Evolutionary conservation across 2,113 vertebrate species (phyloP).

Genomic region (Cettia cetti): DNA sequence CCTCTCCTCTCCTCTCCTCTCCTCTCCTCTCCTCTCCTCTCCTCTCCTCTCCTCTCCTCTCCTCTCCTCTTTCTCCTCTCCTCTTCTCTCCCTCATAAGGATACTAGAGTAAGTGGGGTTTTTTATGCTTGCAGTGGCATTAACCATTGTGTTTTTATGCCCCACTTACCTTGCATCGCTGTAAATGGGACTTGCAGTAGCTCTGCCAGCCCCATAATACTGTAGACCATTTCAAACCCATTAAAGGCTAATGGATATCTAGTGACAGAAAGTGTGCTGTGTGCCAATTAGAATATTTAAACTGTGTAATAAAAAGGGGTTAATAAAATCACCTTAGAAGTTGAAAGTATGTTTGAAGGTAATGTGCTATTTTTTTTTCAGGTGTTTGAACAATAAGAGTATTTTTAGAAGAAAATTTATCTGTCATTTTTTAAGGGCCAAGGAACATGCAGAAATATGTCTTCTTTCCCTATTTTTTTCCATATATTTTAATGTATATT

Average conservation of each 20-base stretch:
- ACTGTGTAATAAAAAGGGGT: conserved; percentile 38
- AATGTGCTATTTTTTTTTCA: conserved; percentile 3
- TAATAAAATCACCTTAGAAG: conserved; percentile 60
- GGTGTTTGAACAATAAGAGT: neutral
- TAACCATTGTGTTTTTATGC: neutral
- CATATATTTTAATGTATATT: neutral
- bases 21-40: neutral
- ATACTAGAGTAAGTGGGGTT: neutral
- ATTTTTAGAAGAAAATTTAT: neutral
- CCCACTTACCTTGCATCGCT: neutral
- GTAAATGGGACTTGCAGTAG: conserved; percentile 8
- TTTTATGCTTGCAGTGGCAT: neutral
- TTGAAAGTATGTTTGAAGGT: conserved; percentile 30
- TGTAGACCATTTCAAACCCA: conserved; percentile 6
- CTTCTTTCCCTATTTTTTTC: neutral
- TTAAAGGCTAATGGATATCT: conserved; percentile 35
- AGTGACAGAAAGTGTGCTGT: conserved; percentile 6
- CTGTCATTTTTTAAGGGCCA: neutral
- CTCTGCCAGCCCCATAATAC: conserved; percentile 6
- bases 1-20: neutral
- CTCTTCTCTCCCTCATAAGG: neutral
- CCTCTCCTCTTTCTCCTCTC: neutral
- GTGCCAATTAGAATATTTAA: conserved; percentile 60
- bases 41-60: neutral
- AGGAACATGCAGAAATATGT: neutral